Conservation (phyloP, 2,797 vertebrate species). For the Tapirus indicus region DNA sequence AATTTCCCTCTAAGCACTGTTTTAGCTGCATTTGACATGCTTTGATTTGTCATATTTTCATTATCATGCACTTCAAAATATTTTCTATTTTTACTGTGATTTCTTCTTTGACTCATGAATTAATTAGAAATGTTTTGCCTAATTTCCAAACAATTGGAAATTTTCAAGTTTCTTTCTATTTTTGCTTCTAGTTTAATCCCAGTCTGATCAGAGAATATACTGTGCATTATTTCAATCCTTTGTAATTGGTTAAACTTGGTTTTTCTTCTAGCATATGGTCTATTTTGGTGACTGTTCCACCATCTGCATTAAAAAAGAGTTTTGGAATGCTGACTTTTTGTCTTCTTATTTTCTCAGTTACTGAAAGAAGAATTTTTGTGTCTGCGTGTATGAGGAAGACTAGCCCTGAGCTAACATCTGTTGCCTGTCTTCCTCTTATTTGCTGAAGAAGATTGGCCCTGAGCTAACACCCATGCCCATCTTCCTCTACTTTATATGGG, state of each 20-base stretch:
- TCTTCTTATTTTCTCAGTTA: neutral
- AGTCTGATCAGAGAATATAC: neutral
- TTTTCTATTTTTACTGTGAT: neutral
- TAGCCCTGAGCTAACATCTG: too few relatives aligned
- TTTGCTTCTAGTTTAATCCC: neutral
- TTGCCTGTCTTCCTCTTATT: too few relatives aligned
- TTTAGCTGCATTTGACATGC: neutral
- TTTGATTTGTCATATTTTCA: neutral
- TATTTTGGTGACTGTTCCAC: neutral
- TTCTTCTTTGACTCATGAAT: neutral
- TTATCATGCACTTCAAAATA: neutral
- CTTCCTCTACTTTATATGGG: too few relatives aligned
- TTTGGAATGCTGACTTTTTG: neutral
- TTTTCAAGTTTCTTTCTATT: neutral
- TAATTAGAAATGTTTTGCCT: neutral
- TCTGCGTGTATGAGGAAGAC: too few relatives aligned
- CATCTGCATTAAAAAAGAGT: neutral
- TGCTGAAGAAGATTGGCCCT: too few relatives aligned
- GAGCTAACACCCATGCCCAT: too few relatives aligned
- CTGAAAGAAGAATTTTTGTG: neutral
- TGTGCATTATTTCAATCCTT: neutral
- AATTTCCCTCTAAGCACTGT: neutral
- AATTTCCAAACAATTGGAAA: neutral
- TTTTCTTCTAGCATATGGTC: neutral
- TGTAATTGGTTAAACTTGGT: neutral